These are phyloP conservation scores for Bactericera cockerelli DNA, from an alignment of 1,140 invertebrate genomes.

Conservation along the genomic window DNA sequence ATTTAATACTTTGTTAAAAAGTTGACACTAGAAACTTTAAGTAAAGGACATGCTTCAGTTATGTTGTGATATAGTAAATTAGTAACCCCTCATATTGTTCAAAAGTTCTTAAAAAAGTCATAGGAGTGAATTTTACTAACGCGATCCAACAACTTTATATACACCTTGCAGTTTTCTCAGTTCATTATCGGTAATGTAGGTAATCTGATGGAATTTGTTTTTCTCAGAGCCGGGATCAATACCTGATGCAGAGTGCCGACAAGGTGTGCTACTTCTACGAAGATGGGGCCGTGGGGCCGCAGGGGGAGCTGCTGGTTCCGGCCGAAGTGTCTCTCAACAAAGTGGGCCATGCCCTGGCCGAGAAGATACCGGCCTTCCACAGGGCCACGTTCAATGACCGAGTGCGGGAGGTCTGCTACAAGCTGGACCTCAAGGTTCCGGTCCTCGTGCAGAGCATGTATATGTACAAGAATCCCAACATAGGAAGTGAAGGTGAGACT, in stretches of 20 bases:
- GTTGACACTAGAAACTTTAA: too few relatives aligned
- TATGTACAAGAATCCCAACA: constrained; percentile 88
- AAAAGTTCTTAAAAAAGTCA: too few relatives aligned
- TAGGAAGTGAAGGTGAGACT: constrained; percentile 71
- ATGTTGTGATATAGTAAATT: too few relatives aligned
- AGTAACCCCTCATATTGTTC: too few relatives aligned
- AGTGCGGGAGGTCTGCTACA: constrained; percentile 56
- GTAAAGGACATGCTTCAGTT: too few relatives aligned
- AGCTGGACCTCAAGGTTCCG: constrained; percentile 59
- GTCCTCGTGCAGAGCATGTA: constrained; percentile 92
- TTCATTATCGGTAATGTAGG: too few relatives aligned
- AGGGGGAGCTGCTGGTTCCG: constrained; percentile 58
- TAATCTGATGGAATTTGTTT: too few relatives aligned
- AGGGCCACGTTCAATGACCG: constrained; percentile 67
- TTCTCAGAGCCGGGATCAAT: constrained; percentile 48
- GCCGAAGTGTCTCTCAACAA: constrained; percentile 56
- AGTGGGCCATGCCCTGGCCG: constrained; percentile 85
- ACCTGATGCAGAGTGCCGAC: constrained; percentile 83
- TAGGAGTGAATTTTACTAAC: too few relatives aligned
- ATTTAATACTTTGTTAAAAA: too few relatives aligned
- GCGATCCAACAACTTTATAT: too few relatives aligned
- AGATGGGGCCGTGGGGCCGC: constrained; percentile 53
- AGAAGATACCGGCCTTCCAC: constrained; percentile 64
- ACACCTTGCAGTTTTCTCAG: too few relatives aligned
- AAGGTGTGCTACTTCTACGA: constrained; percentile 91